Evolutionary conservation across 2,888 invertebrate species (phyloP), one percentile per base, ranked within the genome.

Genomic region (Meiosimyza platycephala): DNA sequence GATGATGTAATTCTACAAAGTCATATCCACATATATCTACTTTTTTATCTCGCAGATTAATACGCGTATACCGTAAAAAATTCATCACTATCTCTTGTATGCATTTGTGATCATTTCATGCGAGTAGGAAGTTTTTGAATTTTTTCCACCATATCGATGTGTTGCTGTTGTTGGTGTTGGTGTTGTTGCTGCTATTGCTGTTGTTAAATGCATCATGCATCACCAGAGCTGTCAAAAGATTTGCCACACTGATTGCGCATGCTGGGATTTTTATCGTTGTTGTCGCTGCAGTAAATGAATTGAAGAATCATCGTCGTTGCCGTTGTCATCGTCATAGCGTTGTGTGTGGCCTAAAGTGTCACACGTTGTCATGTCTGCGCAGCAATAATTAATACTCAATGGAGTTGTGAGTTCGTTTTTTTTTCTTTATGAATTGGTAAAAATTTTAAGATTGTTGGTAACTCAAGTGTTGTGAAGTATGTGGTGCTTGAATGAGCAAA

Each of bases 321-420:
- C 65, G 72, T 70, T 69, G 52, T 71, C 69, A 70, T 73, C 69
- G 63, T 72, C 52, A 69, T 79, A 75, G 70, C 79, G 78, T 77
- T 80, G 81, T 70, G 65, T 73, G 73, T 81, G 82, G 80, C 78
- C 78, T 75, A 80, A 79, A 40, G 40, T 40, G 40, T 40, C 40
- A 40, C 40, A 40, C 22, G 16, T 47, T 50, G n/a, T 64, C 52
- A 22, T 22, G 28, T 13, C 64, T 50, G 28, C 28, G 48, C 51
- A 50, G 15, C 52, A 48, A 64, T 64, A 50, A 51, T 64, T 64
- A 63, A 51, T 64, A 50, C 18, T 64, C 64, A 51, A 48, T 64
- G 64, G 51, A 64, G 64, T 64, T 40, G 60, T n/a, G 33, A 57
- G 57, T 60, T 40, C 40, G 40, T 9, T 40, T 40, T 40, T 9